phyloP scores from a whole-genome alignment of 2,797 vertebrate species.

The Ceyx erithaca region DNA sequence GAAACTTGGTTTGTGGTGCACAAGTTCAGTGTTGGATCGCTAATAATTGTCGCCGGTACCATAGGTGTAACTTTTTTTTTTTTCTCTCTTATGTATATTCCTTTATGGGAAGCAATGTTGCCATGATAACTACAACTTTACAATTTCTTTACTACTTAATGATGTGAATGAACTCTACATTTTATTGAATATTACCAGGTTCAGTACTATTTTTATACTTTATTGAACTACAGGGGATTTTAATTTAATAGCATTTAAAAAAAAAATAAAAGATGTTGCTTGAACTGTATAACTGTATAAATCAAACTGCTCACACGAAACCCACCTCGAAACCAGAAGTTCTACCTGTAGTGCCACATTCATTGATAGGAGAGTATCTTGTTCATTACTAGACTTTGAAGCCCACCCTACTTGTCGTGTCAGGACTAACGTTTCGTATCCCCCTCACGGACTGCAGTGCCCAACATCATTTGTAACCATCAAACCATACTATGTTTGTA shows the following conservation, averaged over 20 bases:
- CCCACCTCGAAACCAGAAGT: constrained; percentile 50
- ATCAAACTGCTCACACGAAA: constrained; percentile 43
- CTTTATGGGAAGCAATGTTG: constrained; percentile 76
- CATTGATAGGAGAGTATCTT: constrained; percentile 76
- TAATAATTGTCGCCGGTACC: constrained; percentile 79
- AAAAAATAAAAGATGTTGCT: constrained; percentile 68
- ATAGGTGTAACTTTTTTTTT: constrained; percentile 69
- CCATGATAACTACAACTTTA: constrained; percentile 80
- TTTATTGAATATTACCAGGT: constrained; percentile 80
- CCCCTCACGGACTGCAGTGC: constrained; percentile 74
- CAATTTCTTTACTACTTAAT: constrained; percentile 78
- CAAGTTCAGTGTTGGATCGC: constrained; percentile 81
- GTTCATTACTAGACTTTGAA: constrained; percentile 60
- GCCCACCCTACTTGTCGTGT: constrained; percentile 70
- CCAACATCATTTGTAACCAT: constrained; percentile 81
- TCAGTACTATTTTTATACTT: constrained; percentile 86
- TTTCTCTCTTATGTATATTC: constrained; percentile 69
- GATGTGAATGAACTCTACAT: constrained; percentile 81
- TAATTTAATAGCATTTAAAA: constrained; percentile 76
- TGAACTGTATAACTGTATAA: constrained; percentile 72
- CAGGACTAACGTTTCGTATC: constrained; percentile 68
- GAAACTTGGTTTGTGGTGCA: constrained; percentile 82
- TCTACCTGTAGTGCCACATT: constrained; percentile 80
- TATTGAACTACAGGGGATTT: constrained; percentile 80
- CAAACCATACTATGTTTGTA: constrained; percentile 86